Conservation (phyloP, 1,140 invertebrate species). For the Oreohelix idahoensis region DNA sequence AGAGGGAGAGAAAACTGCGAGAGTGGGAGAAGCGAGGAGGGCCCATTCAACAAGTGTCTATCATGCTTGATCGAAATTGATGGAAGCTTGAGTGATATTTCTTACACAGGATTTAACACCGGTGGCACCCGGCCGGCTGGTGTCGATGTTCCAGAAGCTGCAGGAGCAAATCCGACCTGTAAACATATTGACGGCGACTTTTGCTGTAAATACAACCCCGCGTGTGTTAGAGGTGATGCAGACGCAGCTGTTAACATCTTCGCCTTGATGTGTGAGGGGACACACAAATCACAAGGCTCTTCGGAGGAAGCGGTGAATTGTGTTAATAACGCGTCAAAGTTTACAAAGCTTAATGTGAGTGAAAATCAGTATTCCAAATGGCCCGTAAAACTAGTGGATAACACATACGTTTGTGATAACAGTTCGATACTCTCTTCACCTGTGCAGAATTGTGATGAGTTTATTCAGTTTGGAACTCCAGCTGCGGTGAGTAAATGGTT, state of each 20-base stretch:
- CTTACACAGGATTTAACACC: slow-evolving; percentile 6
- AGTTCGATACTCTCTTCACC: background rate
- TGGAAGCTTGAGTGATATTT: background rate
- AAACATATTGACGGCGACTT: background rate
- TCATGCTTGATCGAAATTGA: background rate
- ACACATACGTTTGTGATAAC: background rate
- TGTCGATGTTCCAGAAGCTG: background rate
- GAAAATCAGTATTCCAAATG: background rate
- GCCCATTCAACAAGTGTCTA: background rate
- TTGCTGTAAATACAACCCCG: background rate
- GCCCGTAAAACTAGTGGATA: background rate
- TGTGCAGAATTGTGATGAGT: background rate
- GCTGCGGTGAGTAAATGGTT: background rate
- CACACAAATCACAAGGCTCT: background rate
- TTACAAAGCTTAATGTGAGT: background rate
- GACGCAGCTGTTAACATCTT: background rate
- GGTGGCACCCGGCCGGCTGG: background rate
- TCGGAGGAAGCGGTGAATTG: background rate
- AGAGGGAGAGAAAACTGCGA: background rate
- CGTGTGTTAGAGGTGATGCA: background rate
- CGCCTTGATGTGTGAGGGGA: background rate
- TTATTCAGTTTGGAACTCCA: background rate
- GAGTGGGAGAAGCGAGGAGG: background rate
- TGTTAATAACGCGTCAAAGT: background rate
- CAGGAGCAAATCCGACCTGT: background rate